These are phyloP conservation scores for Volucella inanis DNA, from an alignment of 2,888 invertebrate species.

Conservation along the genomic window DNA sequence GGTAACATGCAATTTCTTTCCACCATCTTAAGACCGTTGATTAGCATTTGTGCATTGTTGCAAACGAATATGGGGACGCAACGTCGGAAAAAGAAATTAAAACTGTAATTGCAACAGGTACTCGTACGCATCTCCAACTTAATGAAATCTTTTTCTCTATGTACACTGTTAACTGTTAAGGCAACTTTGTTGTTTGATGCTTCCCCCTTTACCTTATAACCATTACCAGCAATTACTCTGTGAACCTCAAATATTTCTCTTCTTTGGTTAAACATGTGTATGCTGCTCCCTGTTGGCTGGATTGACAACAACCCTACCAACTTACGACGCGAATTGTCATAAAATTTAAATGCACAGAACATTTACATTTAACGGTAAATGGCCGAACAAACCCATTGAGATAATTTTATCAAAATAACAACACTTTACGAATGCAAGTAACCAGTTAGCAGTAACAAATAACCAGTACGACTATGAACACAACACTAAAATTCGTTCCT, in stretches of 20 bases:
- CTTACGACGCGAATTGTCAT: constrained; percentile 15
- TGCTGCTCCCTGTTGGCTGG: constrained; percentile 4
- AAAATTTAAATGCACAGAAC: constrained; percentile 50
- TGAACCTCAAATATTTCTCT: constrained; percentile 3
- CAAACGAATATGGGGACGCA: constrained; percentile 42
- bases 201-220: constrained; percentile 4
- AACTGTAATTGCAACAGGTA: constrained; percentile 61
- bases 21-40: constrained; percentile 59
- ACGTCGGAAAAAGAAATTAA: constrained; percentile 48
- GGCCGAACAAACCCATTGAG: constrained; percentile 21
- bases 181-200: constrained; percentile 43
- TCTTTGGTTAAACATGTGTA: constrained; percentile 8
- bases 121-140: constrained; percentile 29
- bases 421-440: background rate
- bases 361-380: constrained; percentile 43
- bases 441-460: background rate
- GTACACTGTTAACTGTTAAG: constrained; percentile 52
- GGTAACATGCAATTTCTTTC: constrained; percentile 58
- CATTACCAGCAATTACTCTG: constrained; percentile 21
- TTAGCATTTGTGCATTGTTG: constrained; percentile 65
- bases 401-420: constrained; percentile 30
- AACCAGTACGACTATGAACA: background rate
- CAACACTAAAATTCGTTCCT: background rate
- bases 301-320: constrained; percentile 30
- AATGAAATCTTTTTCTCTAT: constrained; percentile 57